Conservation (phyloP, 1,140 invertebrate genomes). For the Anoplolepis gracilipes region DNA sequence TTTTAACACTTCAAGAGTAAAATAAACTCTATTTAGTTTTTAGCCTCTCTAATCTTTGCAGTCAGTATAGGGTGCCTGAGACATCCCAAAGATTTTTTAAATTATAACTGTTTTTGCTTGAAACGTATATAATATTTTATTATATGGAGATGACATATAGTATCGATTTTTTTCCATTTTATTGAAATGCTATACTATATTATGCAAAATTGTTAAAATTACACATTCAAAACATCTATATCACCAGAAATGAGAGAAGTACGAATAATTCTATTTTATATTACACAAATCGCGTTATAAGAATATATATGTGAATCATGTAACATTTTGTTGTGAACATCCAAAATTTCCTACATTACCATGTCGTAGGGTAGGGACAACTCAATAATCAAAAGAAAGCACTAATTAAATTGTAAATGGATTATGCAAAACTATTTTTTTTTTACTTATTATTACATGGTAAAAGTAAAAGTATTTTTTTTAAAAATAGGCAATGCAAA, state of each 20-base stretch:
- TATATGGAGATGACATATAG: slow-evolving; percentile 22
- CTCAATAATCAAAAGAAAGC: slow-evolving; percentile 12
- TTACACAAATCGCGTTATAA: slow-evolving; percentile 66
- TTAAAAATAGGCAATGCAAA: slow-evolving; percentile 46
- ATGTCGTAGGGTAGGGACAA: slow-evolving; percentile 61
- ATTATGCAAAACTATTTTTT: not conserved
- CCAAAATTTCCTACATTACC: slow-evolving; percentile 62
- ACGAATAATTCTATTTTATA: slow-evolving; percentile 66
- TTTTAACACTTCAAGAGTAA: not conserved
- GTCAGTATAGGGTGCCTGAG: not conserved
- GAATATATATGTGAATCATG: slow-evolving; percentile 66
- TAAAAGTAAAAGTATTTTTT: slow-evolving; percentile 39
- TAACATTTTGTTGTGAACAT: slow-evolving; percentile 63
- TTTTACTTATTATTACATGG: slow-evolving; percentile 63
- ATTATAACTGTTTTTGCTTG: slow-evolving; percentile 47
- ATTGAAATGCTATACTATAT: slow-evolving; percentile 61
- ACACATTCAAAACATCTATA: slow-evolving; percentile 70
- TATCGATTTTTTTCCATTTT: slow-evolving; percentile 57
- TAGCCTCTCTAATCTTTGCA: slow-evolving; percentile 13
- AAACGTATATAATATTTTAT: slow-evolving; percentile 65
- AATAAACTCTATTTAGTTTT: slow-evolving; percentile 26
- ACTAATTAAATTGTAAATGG: slow-evolving; percentile 32
- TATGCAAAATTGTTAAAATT: slow-evolving; percentile 67
- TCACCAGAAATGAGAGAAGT: slow-evolving; percentile 69
- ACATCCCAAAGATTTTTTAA: slow-evolving; percentile 41